Base-by-base conservation (phyloP, 1,140 invertebrate species). In the Drosophila sulfurigaster region DNA sequence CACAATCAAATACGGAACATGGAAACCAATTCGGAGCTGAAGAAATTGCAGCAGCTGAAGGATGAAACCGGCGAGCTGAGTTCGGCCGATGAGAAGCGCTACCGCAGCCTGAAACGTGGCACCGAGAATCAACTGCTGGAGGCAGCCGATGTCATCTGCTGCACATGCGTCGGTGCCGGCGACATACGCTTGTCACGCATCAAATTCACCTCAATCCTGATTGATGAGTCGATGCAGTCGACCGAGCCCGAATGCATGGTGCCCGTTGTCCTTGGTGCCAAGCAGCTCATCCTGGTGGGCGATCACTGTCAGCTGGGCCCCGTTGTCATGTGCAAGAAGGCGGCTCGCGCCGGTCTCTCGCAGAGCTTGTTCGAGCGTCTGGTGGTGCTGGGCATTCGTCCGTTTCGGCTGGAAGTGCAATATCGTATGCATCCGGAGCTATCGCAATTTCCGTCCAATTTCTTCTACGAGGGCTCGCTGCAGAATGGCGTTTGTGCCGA, bases 291-390 rank as follows among this genome's bases (percentile, higher is more conserved):
- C 66, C 94, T 99, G 0, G 99, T 99, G 1, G 99, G 99, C 1
- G 99, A 99, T 94, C 99, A 99, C 92, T 99, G 99, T 87, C 99
- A 99, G 93, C 94, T 99, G 28, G 98, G 99, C 0, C 99, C 99
- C 0, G 98, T 99, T 0, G 98, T 99, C 0, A 99, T 99, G 98
- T 99, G 99, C 93, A 99, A 99, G 93, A 99, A 99, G 93, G 99
- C 99, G 0, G 98, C 98, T 0, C 95, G 97, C 59, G 99, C 99
- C 25, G 99, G 99, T 0, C 94, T 99, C 1, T 98, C 98, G 0
- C 99, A 99, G 92, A 99, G 98, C 11, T 94, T 99, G 5, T 99
- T 99, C 93, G 99, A 99, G 92, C 94, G 99, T 11, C 94, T 99
- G 0, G 99, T 99, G 0, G 98, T 99, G 0, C 94, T 99, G 2